These are phyloP conservation scores for Baccha elongata DNA, from an alignment of 2,888 invertebrate species.

Conservation along the genomic window DNA sequence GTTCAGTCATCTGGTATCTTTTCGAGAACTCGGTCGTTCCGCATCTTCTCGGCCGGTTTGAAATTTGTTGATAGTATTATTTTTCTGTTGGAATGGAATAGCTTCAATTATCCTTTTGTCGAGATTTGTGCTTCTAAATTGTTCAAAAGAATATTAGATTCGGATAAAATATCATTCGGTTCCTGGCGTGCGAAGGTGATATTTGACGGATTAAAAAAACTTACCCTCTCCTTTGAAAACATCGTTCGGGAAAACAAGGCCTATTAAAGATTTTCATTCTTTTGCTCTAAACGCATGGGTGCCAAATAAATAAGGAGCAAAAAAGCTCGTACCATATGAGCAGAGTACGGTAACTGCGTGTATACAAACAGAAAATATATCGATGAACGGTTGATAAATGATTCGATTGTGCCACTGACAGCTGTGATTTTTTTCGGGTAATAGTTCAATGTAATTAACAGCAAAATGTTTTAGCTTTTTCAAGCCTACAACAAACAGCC, in stretches of 20 bases:
- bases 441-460: constrained; percentile 27
- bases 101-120: constrained; percentile 17
- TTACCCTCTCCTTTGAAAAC: constrained; percentile 14
- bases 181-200: neutral
- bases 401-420: constrained; percentile 71
- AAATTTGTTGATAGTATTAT: constrained; percentile 34
- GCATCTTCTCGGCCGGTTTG: constrained; percentile 37
- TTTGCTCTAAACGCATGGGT: constrained; percentile 39
- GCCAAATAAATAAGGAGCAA: constrained; percentile 38
- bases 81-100: constrained; percentile 45
- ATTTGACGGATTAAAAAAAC: constrained; percentile 30
- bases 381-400: constrained; percentile 72
- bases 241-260: constrained; percentile 31
- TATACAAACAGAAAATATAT: constrained; percentile 66
- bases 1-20: constrained; percentile 70
- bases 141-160: constrained; percentile 4
- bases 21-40: constrained; percentile 34
- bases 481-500: neutral
- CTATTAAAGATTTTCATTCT: constrained; percentile 33
- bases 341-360: constrained; percentile 44
- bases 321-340: constrained; percentile 28
- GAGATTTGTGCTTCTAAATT: constrained; percentile 16
- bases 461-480: constrained; percentile 37
- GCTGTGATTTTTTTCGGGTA: constrained; percentile 57
- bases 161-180: constrained; percentile 13